A percentile compares a stretch with the other conserved stretches of the same genome.
phyloP scores from a whole-genome alignment of 2,113 vertebrate genomes.

The Tyto alba region DNA sequence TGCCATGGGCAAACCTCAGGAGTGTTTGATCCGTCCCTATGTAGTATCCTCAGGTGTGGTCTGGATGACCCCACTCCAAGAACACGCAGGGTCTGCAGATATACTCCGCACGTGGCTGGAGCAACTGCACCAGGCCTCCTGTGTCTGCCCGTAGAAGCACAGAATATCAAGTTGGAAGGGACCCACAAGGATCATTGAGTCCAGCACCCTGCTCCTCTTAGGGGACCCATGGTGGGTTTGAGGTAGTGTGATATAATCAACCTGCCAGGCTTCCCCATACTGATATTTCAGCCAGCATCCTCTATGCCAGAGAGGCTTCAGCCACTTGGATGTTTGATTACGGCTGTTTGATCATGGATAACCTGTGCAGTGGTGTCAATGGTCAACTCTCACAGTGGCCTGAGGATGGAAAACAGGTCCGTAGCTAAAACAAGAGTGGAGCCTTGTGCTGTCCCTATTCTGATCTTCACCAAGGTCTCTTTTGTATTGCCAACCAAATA shows the following conservation, averaged over 20 bases:
- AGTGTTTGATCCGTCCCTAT: accelerated
- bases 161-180: not conserved
- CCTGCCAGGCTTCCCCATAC: not conserved
- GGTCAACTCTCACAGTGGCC: not conserved
- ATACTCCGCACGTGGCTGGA: not conserved
- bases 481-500: not conserved
- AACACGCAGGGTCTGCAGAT: accelerated
- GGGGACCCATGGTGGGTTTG: not conserved
- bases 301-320: not conserved
- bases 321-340: not conserved
- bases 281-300: not conserved
- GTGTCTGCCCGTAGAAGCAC: not conserved
- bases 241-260: not conserved
- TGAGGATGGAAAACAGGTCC: not conserved
- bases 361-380: not conserved
- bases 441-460: not conserved
- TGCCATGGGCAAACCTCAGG: not conserved
- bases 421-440: not conserved
- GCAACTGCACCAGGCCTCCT: not conserved
- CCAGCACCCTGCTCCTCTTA: not conserved
- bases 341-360: not conserved
- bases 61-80: not conserved
- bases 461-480: not conserved
- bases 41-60: not conserved
- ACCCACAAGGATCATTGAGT: not conserved